A percentile compares a stretch with the other conserved stretches of the same genome.
Conservation (phyloP, 2,888 invertebrate species). For the Miltochrista miniata region DNA sequence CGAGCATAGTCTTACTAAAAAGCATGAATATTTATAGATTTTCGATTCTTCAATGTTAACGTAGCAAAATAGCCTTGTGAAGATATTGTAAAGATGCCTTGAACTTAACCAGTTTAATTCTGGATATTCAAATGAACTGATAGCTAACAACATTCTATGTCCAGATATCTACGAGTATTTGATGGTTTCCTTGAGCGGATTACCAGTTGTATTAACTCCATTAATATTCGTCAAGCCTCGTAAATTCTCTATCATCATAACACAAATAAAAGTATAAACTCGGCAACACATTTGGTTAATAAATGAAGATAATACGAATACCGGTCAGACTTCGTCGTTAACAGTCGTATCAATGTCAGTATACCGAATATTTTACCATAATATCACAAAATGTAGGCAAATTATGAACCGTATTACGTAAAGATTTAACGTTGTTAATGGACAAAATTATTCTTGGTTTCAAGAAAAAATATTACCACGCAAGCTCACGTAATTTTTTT, state of each 20-base stretch:
- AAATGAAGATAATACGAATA: constrained; percentile 20
- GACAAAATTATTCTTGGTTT: constrained; percentile 52
- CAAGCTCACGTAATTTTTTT: constrained; percentile 5
- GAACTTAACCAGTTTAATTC: too few species aligned
- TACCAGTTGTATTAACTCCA: not conserved
- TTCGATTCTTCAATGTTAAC: too few species aligned
- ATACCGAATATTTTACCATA: constrained; percentile 29
- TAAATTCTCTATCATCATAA: not conserved
- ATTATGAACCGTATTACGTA: constrained; percentile 54
- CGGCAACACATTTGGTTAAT: constrained; percentile 7
- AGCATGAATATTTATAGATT: too few species aligned
- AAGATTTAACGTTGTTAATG: constrained; percentile 64
- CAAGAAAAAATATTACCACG: constrained; percentile 1
- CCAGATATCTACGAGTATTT: not conserved
- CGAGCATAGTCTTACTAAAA: too few species aligned
- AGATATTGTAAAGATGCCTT: too few species aligned
- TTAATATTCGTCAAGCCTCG: not conserved
- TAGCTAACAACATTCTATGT: too few species aligned
- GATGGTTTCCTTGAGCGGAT: not conserved
- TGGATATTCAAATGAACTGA: too few species aligned
- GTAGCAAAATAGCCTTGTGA: too few species aligned
- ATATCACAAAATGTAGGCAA: constrained; percentile 37
- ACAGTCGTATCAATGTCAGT: constrained; percentile 34
- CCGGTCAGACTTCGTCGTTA: constrained; percentile 22
- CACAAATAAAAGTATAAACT: not conserved